Evolutionary conservation across 2,888 invertebrate species (phyloP), one percentile per base, ranked within the genome.

Genomic region (Cataglyphis cursor): DNA sequence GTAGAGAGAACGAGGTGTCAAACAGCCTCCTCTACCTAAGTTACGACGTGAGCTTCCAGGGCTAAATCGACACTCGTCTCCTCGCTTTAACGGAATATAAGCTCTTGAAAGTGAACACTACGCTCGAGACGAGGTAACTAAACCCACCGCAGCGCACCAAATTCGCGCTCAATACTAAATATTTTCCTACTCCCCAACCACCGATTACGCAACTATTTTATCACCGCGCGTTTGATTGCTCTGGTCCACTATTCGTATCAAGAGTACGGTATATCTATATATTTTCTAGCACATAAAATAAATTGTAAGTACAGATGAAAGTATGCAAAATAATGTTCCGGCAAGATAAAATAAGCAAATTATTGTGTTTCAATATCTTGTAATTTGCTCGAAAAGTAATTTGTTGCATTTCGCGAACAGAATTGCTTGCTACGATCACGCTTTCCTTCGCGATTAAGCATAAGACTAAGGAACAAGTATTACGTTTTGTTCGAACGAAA

Each of bases 161-260:
- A 80, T 72, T 72, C 38, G 44, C 41, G 24, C 44, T 31, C 78
- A 28, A 78, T 59, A 59, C 72, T 80, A 80, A 72, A 80, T 80
- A 72, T 80, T 80, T 80, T 59, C 72, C 72, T 72, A 72, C 44
- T 48, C 59, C 24, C 31, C 31, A 15, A 59, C 44, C 57, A 44
- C 57, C 78, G 78, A 80, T 72, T 80, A 72, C 72, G 59, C 35
- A 72, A 80, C 72, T 72, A 80, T 72, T 72, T 80, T 59, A 59
- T 18, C 51, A 21, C 44, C 41, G 44, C 18, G 59, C 59, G 44
- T 59, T 78, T 72, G 59, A 80, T 80, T 59, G 78, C 44, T 72
- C 38, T 48, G 35, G 59, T 80, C 59, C 57, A 59, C 70, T 70
- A 78, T 78, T 59, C 59, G 78, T 44, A 59, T 80, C 78, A 70